Evolutionary conservation across 92 coral and sea anemone species (phyloP).

Genomic region (Zoanthus sociatus): DNA sequence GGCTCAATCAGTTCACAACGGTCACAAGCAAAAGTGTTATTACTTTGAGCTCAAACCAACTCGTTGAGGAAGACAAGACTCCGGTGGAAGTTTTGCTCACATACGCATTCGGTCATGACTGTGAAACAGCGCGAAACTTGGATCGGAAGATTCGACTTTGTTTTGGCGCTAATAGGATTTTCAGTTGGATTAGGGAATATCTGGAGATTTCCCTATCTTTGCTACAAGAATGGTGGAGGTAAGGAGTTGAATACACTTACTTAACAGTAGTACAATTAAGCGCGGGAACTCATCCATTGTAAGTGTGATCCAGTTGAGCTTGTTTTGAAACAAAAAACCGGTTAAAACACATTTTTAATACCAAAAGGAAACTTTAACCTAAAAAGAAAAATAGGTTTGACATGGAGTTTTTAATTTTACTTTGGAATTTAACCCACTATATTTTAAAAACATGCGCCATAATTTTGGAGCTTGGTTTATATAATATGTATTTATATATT

Average conservation of each 20-base stretch:
- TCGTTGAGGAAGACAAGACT: background rate
- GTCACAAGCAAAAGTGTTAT: background rate
- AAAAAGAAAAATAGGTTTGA: too few relatives aligned
- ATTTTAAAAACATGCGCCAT: too few relatives aligned
- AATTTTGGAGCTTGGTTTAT: too few relatives aligned
- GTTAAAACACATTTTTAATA: background rate
- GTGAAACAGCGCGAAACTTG: conserved; percentile 71
- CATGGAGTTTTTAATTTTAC: too few relatives aligned
- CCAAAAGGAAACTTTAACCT: too few relatives aligned
- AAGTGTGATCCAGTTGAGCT: background rate
- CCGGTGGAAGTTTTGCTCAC: background rate
- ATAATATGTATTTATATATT: too few relatives aligned
- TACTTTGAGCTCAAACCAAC: too few relatives aligned
- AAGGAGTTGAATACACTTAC: background rate
- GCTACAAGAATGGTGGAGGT: conserved; percentile 87
- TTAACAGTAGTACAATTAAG: background rate
- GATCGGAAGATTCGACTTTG: conserved; percentile 72
- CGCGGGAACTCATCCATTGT: background rate
- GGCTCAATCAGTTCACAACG: background rate
- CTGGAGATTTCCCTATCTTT: conserved; percentile 82
- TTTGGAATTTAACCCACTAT: too few relatives aligned
- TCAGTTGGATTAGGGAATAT: conserved; percentile 80
- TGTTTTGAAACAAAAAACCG: background rate
- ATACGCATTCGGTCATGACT: background rate
- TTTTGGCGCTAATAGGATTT: conserved; percentile 76